Conservation (phyloP, 2,113 vertebrate genomes). For the Trinectes maculatus region DNA sequence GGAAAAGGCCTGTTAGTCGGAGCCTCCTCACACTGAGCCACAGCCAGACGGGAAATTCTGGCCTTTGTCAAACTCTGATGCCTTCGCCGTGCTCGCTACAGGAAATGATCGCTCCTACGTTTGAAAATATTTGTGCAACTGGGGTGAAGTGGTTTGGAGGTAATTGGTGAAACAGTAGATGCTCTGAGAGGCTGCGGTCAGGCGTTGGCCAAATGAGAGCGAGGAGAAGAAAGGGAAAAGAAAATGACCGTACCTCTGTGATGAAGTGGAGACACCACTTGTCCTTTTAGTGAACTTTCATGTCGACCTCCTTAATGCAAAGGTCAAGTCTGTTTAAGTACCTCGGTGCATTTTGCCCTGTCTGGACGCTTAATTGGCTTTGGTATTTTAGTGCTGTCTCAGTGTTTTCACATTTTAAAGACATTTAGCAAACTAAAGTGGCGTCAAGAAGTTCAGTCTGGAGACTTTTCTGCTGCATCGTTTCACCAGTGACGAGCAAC, state of each 20-base stretch:
- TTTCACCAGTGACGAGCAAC: neutral
- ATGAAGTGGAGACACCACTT: neutral
- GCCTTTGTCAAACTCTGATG: slow-evolving; percentile 44
- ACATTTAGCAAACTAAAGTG: slow-evolving; percentile 3
- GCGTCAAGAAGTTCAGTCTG: neutral
- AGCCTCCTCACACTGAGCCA: slow-evolving; percentile 41
- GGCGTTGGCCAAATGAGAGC: neutral
- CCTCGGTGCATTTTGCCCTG: neutral
- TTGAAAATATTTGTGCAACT: slow-evolving; percentile 68
- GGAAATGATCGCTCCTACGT: slow-evolving; percentile 44
- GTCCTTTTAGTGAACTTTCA: slow-evolving; percentile 30
- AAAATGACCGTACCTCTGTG: slow-evolving; percentile 9
- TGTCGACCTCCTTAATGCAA: neutral
- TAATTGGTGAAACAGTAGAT: slow-evolving; percentile 47
- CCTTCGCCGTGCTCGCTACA: neutral
- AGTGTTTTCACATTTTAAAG: slow-evolving; percentile 3
- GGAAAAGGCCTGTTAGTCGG: slow-evolving; percentile 22
- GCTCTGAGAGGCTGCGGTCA: slow-evolving; percentile 22
- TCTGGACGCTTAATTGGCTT: neutral
- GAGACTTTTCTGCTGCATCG: neutral
- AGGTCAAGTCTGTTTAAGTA: neutral
- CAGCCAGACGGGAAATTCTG: slow-evolving; percentile 48
- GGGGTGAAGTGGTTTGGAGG: slow-evolving; percentile 9
- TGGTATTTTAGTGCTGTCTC: neutral
- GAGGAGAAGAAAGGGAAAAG: slow-evolving; percentile 20